Evolutionary conservation across 2,888 invertebrate species (phyloP).

Genomic region (Cotesia congregata): DNA sequence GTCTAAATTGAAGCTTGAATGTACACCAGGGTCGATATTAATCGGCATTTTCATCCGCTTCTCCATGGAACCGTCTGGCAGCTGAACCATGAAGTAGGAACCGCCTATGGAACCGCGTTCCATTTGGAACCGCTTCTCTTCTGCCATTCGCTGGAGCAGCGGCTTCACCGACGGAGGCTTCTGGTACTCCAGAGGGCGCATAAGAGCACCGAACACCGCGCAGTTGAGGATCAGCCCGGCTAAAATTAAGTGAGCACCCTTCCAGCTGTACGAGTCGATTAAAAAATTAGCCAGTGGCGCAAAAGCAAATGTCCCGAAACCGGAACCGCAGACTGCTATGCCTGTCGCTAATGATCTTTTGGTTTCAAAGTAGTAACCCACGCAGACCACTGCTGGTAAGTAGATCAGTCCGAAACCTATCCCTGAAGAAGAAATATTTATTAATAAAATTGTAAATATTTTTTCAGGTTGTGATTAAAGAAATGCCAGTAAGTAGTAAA

Average conservation of each 20-base stretch:
- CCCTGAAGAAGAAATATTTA: conserved; percentile 72
- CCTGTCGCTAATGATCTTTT: conserved; percentile 94
- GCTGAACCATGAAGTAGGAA: conserved; percentile 88
- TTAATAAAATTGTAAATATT: neutral
- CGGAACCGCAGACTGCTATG: conserved; percentile 96
- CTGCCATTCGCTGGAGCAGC: conserved; percentile 91
- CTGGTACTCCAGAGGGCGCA: conserved; percentile 85
- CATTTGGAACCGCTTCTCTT: conserved; percentile 91
- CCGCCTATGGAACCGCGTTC: conserved; percentile 91
- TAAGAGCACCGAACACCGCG: conserved; percentile 86
- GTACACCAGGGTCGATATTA: conserved; percentile 94
- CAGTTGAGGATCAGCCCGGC: conserved; percentile 95
- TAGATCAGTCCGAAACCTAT: conserved; percentile 95
- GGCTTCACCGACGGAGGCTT: conserved; percentile 84
- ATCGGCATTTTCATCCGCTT: conserved; percentile 90
- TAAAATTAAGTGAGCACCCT: conserved; percentile 89
- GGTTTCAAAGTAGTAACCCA: conserved; percentile 97
- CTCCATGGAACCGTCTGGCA: conserved; percentile 93
- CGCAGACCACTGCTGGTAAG: conserved; percentile 96
- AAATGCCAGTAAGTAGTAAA: too few species aligned
- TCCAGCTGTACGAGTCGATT: conserved; percentile 85
- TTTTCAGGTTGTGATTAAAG: neutral
- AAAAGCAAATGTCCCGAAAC: conserved; percentile 95
- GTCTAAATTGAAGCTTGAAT: conserved; percentile 91
- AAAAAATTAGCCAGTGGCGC: conserved; percentile 90